Base-by-base conservation (phyloP, 2,797 vertebrate genomes). In the Eurystomus glaucurus region DNA sequence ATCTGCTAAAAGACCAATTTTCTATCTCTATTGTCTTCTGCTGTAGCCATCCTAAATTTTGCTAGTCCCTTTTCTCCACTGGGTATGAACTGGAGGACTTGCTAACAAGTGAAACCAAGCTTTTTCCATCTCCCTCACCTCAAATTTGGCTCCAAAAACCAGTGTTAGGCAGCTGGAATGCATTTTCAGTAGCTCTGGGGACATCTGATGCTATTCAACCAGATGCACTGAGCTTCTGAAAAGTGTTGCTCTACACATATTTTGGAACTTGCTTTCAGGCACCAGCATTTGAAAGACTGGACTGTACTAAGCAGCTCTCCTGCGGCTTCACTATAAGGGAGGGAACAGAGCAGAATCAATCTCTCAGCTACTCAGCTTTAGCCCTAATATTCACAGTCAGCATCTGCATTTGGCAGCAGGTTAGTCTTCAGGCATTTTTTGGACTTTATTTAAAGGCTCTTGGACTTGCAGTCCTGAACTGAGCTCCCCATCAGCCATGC, bases 81-180 rank as follows among this genome's bases (percentile, higher is more conserved):
- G 64, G 10, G 3, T 50, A 61, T 77, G 60, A 84, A 68, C 35
- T 72, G 57, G 61, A 92, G 29, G 45, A 91, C 28, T 85, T 91
- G 80, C 35, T 91, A 97, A 93, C 45, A 93, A 95, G 55, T 50
- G 75, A 94, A 93, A 93, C 88, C 60, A 71, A 85, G 72, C 11
- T 70, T 91, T 91, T 93, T 81, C 74, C 65, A 35, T 76, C 60
- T 23, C 90, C 26, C 45, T 91, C 71, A 96, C 85, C 84, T 95
- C 71, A 89, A 94, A 79, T 88, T 81, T 78, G 68, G 28, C 64
- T 93, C 91, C 25, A 77, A 94, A 90, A 50, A 1, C 23, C 51
- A 76, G 68, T 66, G 19, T 60, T 41, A 84, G 54, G 74, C 68
- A 88, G 26, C 64, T 71, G 84, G 64, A 92, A 85, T 2, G 3